Evolutionary conservation across 2,888 invertebrate species (phyloP).

Genomic region (Dimorphilus gyrociliatus): DNA sequence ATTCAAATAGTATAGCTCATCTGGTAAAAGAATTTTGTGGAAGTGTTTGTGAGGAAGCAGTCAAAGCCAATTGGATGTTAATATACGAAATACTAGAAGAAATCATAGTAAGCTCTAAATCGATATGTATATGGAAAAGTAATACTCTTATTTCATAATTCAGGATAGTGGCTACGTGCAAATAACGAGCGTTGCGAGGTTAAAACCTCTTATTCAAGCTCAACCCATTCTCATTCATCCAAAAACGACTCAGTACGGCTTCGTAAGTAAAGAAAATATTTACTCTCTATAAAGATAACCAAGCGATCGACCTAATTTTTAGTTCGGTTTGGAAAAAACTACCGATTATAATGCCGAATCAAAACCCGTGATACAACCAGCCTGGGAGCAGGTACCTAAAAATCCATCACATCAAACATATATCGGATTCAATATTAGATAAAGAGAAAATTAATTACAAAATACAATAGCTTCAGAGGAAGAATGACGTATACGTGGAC

Average conservation of each 20-base stretch:
- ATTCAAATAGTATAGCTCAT: too few relatives aligned
- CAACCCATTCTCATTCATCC: constrained; percentile 17
- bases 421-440: too few relatives aligned
- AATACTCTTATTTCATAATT: neutral
- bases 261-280: constrained; percentile 14
- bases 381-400: constrained; percentile 15
- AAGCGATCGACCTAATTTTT: too few relatives aligned
- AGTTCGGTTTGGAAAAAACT: constrained; percentile 31
- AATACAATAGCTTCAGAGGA: constrained; percentile 5
- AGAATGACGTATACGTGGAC: constrained; percentile 30
- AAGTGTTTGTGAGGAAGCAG: constrained; percentile 21
- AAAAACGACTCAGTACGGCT: constrained; percentile 16
- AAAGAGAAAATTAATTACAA: neutral
- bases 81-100: constrained; percentile 24
- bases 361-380: constrained; percentile 21
- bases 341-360: constrained; percentile 19
- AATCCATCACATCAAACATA: neutral
- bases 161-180: constrained; percentile 30
- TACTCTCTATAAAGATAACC: too few relatives aligned
- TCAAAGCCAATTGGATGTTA: constrained; percentile 20
- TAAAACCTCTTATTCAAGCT: constrained; percentile 25
- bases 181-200: constrained; percentile 21
- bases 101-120: constrained; percentile 14
- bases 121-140: neutral
- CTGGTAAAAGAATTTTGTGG: constrained; percentile 30